Evolutionary conservation across 2,888 invertebrate species (phyloP).

Genomic region (Torymus auratus): DNA sequence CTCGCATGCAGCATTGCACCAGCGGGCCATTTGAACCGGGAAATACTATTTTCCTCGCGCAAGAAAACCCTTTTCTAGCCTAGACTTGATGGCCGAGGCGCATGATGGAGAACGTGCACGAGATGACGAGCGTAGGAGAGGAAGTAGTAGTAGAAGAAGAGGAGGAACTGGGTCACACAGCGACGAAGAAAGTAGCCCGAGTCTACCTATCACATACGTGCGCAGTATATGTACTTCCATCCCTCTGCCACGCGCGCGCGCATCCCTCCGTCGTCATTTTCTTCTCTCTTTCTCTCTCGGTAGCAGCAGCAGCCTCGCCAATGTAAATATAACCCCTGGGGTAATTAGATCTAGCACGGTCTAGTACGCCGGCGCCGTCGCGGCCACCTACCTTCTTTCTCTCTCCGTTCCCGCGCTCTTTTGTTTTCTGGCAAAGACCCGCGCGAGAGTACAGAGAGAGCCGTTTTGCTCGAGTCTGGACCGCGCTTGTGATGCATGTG

Average conservation of each 20-base stretch:
- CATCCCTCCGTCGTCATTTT: slow-evolving; percentile 11
- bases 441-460: too few relatives aligned
- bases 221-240: slow-evolving; percentile 1
- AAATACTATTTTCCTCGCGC: too few relatives aligned
- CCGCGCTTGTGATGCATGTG: too few relatives aligned
- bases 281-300: not conserved
- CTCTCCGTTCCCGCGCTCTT: slow-evolving; percentile 7
- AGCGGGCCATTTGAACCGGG: too few relatives aligned
- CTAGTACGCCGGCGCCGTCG: slow-evolving; percentile 48
- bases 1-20: too few relatives aligned
- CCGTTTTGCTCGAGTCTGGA: too few relatives aligned
- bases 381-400: slow-evolving; percentile 25
- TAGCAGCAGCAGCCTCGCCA: slow-evolving; percentile 1
- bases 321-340: slow-evolving; percentile 52
- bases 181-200: slow-evolving; percentile 60
- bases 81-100: too few relatives aligned
- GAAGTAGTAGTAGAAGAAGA: not conserved
- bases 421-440: too few relatives aligned
- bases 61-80: too few relatives aligned
- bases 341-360: slow-evolving; percentile 58
- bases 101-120: too few relatives aligned
- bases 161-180: slow-evolving; percentile 63
- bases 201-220: slow-evolving; percentile 12
- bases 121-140: not conserved
- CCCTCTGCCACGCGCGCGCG: slow-evolving; percentile 10